Evolutionary conservation across 92 coral and sea anemone species (phyloP).

Genomic region (Scolanthus callimorphus): DNA sequence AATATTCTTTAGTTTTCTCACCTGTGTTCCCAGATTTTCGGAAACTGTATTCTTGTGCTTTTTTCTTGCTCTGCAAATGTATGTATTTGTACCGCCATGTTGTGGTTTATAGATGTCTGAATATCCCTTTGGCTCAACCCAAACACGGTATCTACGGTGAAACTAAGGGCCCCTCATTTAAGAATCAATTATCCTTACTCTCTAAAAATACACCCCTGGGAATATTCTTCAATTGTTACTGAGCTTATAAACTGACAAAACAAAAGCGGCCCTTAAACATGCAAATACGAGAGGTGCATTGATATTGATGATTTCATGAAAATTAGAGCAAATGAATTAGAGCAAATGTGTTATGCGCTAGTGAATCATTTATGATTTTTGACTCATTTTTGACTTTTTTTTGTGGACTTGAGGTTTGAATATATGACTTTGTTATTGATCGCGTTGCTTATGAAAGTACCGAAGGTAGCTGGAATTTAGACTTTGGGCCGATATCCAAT

Average conservation of each 20-base stretch:
- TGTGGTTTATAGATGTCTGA: no score
- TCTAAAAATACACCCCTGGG: not conserved
- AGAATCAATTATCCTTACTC: not conserved
- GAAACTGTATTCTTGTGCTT: conserved; percentile 11
- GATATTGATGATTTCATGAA: not conserved
- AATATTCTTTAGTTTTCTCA: no score
- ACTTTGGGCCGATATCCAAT: no score
- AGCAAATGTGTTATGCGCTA: not conserved
- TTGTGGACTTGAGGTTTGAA: no score
- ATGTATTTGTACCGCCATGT: conserved; percentile 6
- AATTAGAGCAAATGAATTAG: not conserved
- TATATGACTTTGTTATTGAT: no score
- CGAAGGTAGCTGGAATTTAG: no score
- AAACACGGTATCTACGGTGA: no score
- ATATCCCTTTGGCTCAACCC: no score
- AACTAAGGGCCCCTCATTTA: not conserved
- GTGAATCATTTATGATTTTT: not conserved
- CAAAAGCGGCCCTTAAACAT: not conserved
- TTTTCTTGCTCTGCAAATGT: not conserved
- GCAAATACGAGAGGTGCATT: not conserved
- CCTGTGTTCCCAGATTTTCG: conserved; percentile 57
- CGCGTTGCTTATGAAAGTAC: no score
- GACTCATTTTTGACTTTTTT: not conserved
- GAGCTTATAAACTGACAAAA: not conserved
- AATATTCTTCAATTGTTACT: not conserved